phyloP scores from a whole-genome alignment of 2,113 vertebrate genomes.

The Pollachius pollachius region DNA sequence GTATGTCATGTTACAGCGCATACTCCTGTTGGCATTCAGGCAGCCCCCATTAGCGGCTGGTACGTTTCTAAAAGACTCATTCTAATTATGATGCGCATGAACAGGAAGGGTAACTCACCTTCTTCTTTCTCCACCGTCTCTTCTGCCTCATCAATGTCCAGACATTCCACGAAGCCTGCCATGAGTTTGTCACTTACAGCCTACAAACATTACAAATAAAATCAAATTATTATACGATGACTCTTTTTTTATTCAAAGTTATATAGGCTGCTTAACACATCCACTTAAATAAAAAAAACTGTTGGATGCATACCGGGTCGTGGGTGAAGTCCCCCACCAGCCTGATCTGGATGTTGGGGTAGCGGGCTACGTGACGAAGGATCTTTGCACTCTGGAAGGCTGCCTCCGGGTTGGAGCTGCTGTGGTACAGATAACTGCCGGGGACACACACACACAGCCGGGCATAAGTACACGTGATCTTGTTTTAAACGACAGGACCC shows the following conservation, averaged over 20 bases:
- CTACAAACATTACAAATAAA: constrained; percentile 56
- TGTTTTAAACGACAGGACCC: not conserved
- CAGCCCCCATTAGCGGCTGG: too few species aligned
- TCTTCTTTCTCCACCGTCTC: constrained; percentile 82
- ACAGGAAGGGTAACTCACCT: constrained; percentile 69
- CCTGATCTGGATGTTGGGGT: constrained; percentile 91
- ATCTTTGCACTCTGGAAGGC: constrained; percentile 96
- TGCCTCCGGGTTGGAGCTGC: constrained; percentile 87
- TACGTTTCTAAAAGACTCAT: too few species aligned
- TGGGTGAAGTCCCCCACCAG: constrained; percentile 96
- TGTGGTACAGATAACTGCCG: constrained; percentile 90
- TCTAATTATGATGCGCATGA: too few species aligned
- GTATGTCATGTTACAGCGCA: not conserved
- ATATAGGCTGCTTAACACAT: too few species aligned
- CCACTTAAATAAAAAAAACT: too few species aligned
- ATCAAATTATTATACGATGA: not conserved
- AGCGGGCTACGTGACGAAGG: constrained; percentile 87
- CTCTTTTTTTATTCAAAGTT: too few species aligned
- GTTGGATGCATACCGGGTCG: constrained; percentile 78
- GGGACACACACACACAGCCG: not conserved
- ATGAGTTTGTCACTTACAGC: constrained; percentile 89
- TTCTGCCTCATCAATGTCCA: constrained; percentile 92
- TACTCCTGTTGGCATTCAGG: not conserved
- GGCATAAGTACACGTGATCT: not conserved
- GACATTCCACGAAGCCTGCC: constrained; percentile 96